Percentiles rank a stretch among this genome's conserved stretches.
Conservation (phyloP, 2,113 vertebrate genomes). For the Grantiella picta region DNA sequence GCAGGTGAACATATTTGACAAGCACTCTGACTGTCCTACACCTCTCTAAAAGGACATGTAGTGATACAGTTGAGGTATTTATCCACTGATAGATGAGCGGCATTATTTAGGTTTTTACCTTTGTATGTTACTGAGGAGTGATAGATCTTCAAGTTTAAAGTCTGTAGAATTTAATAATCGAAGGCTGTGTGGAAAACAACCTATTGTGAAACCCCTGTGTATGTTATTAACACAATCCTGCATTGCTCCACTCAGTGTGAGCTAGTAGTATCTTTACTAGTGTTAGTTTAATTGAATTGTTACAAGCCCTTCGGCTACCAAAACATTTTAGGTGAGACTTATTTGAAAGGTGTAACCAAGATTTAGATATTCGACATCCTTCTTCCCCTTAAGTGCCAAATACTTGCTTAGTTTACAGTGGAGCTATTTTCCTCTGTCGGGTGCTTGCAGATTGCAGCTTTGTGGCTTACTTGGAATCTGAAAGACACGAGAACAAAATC, state of each 20-base stretch:
- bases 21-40: not conserved
- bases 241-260: not conserved
- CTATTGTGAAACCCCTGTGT: accelerated
- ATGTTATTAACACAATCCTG: not conserved
- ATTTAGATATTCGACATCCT: not conserved
- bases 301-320: not conserved
- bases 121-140: not conserved
- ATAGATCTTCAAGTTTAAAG: not conserved
- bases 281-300: not conserved
- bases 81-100: not conserved
- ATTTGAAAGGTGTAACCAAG: not conserved
- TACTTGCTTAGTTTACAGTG: not conserved
- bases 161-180: not conserved
- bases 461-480: not conserved
- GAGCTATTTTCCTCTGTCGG: not conserved
- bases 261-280: not conserved
- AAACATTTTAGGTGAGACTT: not conserved
- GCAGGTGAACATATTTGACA: not conserved
- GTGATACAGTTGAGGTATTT: not conserved
- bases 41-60: not conserved
- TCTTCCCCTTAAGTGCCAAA: not conserved
- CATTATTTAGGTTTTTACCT: not conserved
- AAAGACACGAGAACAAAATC: not conserved
- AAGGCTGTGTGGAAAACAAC: not conserved
- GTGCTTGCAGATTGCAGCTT: not conserved